phyloP scores from a whole-genome alignment of 2,888 invertebrate species.

The Drosophila paramelanica region DNA sequence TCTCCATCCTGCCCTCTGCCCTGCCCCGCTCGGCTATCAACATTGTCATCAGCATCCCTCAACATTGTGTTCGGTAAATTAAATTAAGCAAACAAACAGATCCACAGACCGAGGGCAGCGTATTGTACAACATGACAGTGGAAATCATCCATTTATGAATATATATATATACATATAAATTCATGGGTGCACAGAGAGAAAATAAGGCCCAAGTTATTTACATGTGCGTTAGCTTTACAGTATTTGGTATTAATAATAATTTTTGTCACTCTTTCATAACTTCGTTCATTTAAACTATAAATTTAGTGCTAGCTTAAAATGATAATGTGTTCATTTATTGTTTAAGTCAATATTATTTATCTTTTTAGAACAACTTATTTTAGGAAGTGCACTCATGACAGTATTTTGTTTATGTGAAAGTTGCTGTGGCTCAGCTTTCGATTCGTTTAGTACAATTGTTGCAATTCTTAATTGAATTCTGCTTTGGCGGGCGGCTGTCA shows the following conservation, averaged over 20 bases:
- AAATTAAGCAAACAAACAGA: conserved; percentile 73
- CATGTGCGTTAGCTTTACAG: neutral
- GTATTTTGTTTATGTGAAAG: neutral
- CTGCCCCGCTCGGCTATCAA: conserved; percentile 27
- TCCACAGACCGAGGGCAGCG: conserved; percentile 45
- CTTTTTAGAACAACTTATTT: neutral
- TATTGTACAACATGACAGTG: conserved; percentile 53
- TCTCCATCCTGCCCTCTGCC: neutral
- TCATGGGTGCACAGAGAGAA: conserved; percentile 37
- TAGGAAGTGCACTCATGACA: conserved; percentile 21
- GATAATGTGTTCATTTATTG: too few relatives aligned
- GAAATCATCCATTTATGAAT: conserved; percentile 55
- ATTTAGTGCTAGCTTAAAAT: too few relatives aligned
- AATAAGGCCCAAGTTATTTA: neutral
- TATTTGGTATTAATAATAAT: neutral
- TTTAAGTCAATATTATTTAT: too few relatives aligned
- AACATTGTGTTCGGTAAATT: conserved; percentile 66
- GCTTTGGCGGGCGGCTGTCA: neutral
- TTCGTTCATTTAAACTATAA: too few relatives aligned
- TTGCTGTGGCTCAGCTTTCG: conserved; percentile 9
- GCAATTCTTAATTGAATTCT: conserved; percentile 50
- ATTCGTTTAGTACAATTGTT: conserved; percentile 36
- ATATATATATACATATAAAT: neutral
- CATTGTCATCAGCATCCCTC: conserved; percentile 53
- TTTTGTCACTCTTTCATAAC: too few relatives aligned